Conservation (phyloP, 2,888 invertebrate genomes). For the Epistrophe grossulariae region DNA sequence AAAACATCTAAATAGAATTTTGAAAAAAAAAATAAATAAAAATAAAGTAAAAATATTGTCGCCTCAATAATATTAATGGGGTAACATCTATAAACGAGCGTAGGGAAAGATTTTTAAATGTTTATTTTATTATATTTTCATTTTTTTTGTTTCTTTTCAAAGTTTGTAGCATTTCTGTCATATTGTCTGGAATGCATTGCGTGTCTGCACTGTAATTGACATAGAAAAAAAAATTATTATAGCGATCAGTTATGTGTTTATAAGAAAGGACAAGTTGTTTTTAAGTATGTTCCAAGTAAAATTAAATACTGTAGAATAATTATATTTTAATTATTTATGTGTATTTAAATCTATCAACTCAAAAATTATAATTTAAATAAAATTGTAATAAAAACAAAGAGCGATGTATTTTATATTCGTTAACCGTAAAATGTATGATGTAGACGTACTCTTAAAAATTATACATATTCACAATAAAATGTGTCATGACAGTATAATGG, state of each 20-base stretch:
- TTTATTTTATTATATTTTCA: not conserved
- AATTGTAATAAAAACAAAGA: too few species aligned
- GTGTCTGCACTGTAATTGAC: conserved; percentile 28
- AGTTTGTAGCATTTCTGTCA: conserved; percentile 55
- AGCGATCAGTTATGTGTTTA: not conserved
- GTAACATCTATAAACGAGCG: conserved; percentile 56
- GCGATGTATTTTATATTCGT: too few species aligned
- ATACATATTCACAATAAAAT: too few species aligned
- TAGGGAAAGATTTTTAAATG: conserved; percentile 27
- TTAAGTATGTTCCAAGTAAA: not conserved
- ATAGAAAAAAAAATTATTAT: not conserved
- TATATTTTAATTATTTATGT: too few species aligned
- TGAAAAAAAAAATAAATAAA: conserved; percentile 24
- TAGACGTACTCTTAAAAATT: too few species aligned
- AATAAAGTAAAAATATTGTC: conserved; percentile 54
- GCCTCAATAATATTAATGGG: conserved; percentile 73
- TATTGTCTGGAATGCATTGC: conserved; percentile 59
- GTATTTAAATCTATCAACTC: too few species aligned
- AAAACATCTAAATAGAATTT: conserved; percentile 61
- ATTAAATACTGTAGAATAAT: too few species aligned
- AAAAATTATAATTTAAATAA: too few species aligned
- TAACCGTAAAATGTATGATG: too few species aligned
- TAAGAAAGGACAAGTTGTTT: not conserved
- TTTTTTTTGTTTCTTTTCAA: conserved; percentile 21
- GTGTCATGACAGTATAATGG: too few species aligned